phyloP scores from a whole-genome alignment of 2,113 vertebrate genomes.

The Podarcis muralis region DNA sequence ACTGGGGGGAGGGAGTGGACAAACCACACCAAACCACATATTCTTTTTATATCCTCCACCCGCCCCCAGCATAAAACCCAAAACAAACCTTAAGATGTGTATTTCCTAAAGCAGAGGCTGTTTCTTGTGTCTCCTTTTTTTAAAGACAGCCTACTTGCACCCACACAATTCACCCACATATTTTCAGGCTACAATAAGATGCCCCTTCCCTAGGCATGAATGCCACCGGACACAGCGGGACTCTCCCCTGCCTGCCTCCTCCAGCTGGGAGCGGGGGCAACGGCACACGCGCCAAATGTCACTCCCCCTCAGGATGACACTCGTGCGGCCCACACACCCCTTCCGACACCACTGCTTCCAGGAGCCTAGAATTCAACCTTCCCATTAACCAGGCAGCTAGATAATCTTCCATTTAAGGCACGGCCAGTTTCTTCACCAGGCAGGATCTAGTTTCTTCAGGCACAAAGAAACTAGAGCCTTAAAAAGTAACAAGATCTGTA shows the following conservation, averaged over 20 bases:
- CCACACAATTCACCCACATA: not conserved
- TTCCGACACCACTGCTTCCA: not conserved
- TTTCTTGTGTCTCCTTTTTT: not conserved
- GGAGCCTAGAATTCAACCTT: not conserved
- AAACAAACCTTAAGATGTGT: not conserved
- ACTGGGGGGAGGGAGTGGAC: not conserved
- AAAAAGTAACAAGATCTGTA: not conserved
- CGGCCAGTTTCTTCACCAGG: not conserved
- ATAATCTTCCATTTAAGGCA: not conserved
- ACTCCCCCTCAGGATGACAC: too few relatives aligned
- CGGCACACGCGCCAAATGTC: too few relatives aligned
- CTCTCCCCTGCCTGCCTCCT: not conserved
- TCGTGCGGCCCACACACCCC: not conserved
- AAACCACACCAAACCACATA: not conserved
- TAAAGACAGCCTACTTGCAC: not conserved
- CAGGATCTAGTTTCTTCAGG: slow-evolving; percentile 35
- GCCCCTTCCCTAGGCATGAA: not conserved
- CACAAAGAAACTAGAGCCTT: not conserved
- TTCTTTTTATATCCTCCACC: not conserved
- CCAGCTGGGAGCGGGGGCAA: too few relatives aligned
- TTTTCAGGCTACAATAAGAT: not conserved
- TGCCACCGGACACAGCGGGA: not conserved
- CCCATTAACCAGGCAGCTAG: not conserved
- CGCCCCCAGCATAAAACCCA: not conserved
- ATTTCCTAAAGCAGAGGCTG: not conserved